Conservation (phyloP, 2,113 vertebrate species). For the Calidris pugnax region DNA sequence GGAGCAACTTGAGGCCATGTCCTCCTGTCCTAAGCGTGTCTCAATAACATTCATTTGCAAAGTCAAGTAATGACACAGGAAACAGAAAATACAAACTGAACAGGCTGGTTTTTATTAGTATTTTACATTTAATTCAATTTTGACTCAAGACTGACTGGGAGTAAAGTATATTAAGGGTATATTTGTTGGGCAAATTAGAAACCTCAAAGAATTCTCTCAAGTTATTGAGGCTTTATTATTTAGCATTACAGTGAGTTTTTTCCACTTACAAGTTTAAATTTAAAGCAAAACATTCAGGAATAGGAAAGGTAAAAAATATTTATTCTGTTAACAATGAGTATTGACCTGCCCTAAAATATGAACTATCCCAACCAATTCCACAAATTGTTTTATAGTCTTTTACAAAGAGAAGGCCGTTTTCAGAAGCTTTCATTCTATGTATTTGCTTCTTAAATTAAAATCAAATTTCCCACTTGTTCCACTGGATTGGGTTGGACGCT, state of each 20-base stretch:
- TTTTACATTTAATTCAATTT: background rate
- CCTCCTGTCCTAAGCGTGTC: too few relatives aligned
- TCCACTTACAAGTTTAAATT: background rate
- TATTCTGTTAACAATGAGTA: background rate
- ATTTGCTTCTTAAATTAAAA: background rate
- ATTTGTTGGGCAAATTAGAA: background rate
- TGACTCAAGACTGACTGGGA: background rate
- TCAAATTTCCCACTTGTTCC: background rate
- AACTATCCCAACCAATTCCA: background rate
- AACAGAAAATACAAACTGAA: background rate
- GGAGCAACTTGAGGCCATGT: too few relatives aligned
- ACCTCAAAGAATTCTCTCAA: background rate
- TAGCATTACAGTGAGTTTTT: background rate
- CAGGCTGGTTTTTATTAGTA: background rate
- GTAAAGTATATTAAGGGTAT: background rate
- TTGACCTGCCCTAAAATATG: rapidly evolving
- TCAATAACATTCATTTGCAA: background rate
- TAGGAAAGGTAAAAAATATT: background rate
- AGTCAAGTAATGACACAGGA: background rate
- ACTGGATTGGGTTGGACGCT: background rate
- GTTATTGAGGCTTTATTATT: background rate
- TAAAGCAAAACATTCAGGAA: background rate
- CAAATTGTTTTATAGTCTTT: background rate
- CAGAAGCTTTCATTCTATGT: too few relatives aligned
- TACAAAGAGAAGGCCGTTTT: background rate